Conservation (phyloP, 2,888 invertebrate species). For the Phania funesta region DNA sequence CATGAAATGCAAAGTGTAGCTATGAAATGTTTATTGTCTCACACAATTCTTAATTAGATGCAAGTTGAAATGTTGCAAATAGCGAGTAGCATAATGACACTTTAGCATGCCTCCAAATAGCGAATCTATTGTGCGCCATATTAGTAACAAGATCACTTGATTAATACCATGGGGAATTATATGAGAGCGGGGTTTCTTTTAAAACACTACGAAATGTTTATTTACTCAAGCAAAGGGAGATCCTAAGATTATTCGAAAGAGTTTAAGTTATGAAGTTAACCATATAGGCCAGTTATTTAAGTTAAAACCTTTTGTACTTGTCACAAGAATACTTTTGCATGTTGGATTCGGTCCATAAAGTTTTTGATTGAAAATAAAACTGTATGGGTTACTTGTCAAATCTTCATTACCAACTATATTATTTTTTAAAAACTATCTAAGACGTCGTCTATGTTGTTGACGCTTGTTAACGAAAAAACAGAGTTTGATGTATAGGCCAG, state of each 20-base stretch:
- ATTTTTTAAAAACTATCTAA: too few species aligned
- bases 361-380: too few species aligned
- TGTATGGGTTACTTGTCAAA: too few species aligned
- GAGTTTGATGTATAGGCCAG: too few species aligned
- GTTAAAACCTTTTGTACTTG: background rate
- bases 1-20: conserved; percentile 6
- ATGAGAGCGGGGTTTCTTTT: background rate
- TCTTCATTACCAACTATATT: too few species aligned
- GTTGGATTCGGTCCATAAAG: background rate
- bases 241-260: background rate
- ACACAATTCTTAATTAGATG: conserved; percentile 32
- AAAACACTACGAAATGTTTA: too few species aligned
- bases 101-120: conserved; percentile 1
- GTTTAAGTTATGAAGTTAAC: too few species aligned
- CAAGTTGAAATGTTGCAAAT: conserved; percentile 7
- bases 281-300: background rate
- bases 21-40: conserved; percentile 16
- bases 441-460: too few species aligned
- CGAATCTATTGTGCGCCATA: conserved; percentile 37
- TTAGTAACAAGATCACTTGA: conserved; percentile 30
- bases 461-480: too few species aligned
- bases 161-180: conserved; percentile 38
- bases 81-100: background rate
- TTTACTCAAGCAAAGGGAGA: background rate
- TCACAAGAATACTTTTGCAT: background rate